Base-by-base conservation (phyloP, 2,888 invertebrate species). In the Latheticus oryzae region DNA sequence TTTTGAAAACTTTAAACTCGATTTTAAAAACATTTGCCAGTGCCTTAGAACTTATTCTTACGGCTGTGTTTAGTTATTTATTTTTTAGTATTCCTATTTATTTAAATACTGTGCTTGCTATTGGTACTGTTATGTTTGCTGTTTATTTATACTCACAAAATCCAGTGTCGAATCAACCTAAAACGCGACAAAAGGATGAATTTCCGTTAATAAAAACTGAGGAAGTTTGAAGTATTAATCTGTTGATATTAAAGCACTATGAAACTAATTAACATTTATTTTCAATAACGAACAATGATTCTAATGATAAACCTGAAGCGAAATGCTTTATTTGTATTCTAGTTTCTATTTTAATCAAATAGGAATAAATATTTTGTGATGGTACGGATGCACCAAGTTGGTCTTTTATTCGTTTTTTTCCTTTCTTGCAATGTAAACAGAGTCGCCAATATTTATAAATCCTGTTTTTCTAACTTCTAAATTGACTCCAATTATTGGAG, bases 1-100 rank as follows among this genome's bases (percentile, higher is more conserved):
- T 97, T 75, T 81, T 97, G 13, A 92, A 93, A 76, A 92, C 90
- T 69, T 83, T 97, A 69, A 97, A 97, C 78, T 96, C 96, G 0
- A 96, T 97, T 72, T 81, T 97, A 47, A 97, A 97, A 81, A 95
- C 95, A 0, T 97, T 96, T 79, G 97, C 97, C 1, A 93, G 95
- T 79, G 96, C 95, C 7, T 80, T 97, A 67, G 97, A 97, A 75
- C 79, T 97, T 19, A 82, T 95, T 47, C 90, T 97, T 70, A 96
- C 96, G 0, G 96, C 96, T 0, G 81, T 96, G 7, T 82, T 95
- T 0, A 93, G 94, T 69, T 93, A 91, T 82, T 74, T 93, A 38
- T 78, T 96, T 38, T 95, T 97, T 76, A 85, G 85, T 64, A 95
- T 95, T 77, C 85, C 91, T 1, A 90, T 97, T 65, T 88, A 92